Base-by-base conservation (phyloP, 2,797 vertebrate species). In the Cyclopterus lumpus region DNA sequence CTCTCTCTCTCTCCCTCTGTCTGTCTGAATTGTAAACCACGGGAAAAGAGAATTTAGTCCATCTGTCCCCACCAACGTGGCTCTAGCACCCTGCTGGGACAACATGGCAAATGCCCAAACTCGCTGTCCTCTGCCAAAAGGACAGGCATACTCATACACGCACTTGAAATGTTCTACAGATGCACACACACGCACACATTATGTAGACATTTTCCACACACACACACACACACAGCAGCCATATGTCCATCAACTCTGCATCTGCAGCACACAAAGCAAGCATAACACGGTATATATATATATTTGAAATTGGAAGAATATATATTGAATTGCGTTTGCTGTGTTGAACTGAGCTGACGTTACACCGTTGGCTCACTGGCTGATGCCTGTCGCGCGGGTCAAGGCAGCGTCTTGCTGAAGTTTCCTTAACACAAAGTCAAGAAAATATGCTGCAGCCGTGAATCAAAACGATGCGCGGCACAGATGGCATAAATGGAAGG, bases 31-130 rank as follows among this genome's bases (percentile, higher is more conserved):
- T 80, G 85, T 88, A 89, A 91, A 89, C 88, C 86, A 32, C n/a
- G 67, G 83, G 77, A 88, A 85, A 82, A 82, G 85, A 88, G 82
- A 91, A 88, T 90, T 85, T 71, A 78, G 87, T 93, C 93, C 92
- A 93, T 93, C 93, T 94, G 93, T 93, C 92, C 83, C 70, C 89
- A 88, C 88, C 86, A 72, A 58, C 73, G 85, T 86, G 80, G 86
- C 85, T 90, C 77, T 8, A 64, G 79, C 88, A 66, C 83, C 92
- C 92, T 83, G 88, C 87, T 92, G 92, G 71, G 86, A 89, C 75
- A 73, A 86, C 80, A 64, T 91, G 90, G 90, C 87, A 89, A 68
- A 62, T 8, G 69, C 84, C 90, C 93, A 93, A 88, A 86, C 69
- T 71, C 53, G 0, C 77, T 49, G 73, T 85, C 83, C 79, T 78